These are phyloP conservation scores for Melanophora roralis DNA, from an alignment of 2,888 invertebrate genomes.

Conservation along the genomic window DNA sequence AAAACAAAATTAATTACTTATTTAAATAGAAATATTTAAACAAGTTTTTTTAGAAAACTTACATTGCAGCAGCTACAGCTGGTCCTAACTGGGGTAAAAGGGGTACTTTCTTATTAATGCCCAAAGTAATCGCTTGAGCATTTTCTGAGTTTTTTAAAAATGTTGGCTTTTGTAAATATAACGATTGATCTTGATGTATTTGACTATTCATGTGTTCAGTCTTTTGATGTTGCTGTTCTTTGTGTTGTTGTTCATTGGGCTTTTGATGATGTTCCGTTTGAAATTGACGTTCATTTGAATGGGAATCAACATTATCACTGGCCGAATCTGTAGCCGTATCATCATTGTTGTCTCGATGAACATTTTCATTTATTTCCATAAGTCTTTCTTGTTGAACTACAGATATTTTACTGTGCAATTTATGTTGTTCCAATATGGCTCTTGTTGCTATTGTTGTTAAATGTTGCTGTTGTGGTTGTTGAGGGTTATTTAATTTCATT, in stretches of 20 bases:
- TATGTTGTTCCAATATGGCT: conserved; percentile 51
- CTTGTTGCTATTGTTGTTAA: conserved; percentile 31
- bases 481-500: conserved; percentile 27
- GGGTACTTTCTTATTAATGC: conserved; percentile 53
- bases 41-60: conserved; percentile 45
- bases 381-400: conserved; percentile 63
- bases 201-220: conserved; percentile 56
- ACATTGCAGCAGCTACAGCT: conserved; percentile 65
- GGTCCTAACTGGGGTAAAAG: conserved; percentile 69
- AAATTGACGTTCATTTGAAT: too few species aligned
- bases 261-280: too few species aligned
- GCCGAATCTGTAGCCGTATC: conserved; percentile 56
- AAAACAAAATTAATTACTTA: conserved; percentile 1
- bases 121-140: not conserved
- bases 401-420: conserved; percentile 58
- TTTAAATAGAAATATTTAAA: not conserved
- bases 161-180: conserved; percentile 48
- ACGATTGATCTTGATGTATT: conserved; percentile 30
- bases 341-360: conserved; percentile 50
- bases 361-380: conserved; percentile 55
- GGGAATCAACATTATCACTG: conserved; percentile 58
- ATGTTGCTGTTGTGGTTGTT: conserved; percentile 29
- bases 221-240: conserved; percentile 52
- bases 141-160: conserved; percentile 7
- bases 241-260: too few species aligned